phyloP scores from a whole-genome alignment of 2,797 vertebrate species.

The Bradypodion ventrale region DNA sequence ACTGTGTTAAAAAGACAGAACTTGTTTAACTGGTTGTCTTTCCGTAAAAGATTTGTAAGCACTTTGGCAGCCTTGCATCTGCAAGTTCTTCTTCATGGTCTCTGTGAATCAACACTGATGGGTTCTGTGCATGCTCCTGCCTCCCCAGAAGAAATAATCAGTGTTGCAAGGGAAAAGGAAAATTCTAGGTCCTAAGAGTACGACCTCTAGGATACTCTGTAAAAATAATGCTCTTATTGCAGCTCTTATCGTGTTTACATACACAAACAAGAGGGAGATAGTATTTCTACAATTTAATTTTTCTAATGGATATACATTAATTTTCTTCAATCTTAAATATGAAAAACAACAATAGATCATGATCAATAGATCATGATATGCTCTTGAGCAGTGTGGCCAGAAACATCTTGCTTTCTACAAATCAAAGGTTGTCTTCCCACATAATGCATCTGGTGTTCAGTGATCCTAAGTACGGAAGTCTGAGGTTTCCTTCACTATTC shows the following conservation, averaged over 20 bases:
- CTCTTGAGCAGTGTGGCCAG: rapidly evolving
- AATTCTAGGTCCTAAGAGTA: neutral
- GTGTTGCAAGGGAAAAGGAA: neutral
- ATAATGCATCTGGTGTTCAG: slow-evolving; percentile 25
- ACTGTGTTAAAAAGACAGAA: neutral
- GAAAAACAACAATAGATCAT: neutral
- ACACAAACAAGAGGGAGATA: neutral
- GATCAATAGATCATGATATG: neutral
- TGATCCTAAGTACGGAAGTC: slow-evolving; percentile 35
- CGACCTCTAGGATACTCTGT: neutral
- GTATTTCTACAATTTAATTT: neutral
- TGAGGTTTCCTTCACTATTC: slow-evolving; percentile 53
- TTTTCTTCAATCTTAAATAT: neutral
- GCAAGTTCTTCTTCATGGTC: too few relatives aligned
- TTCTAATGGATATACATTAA: neutral
- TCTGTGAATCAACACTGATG: too few relatives aligned
- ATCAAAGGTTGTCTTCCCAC: neutral
- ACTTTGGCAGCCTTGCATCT: neutral
- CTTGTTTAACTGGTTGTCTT: too few relatives aligned
- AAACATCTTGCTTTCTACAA: neutral
- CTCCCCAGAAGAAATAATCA: neutral
- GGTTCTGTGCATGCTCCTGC: too few relatives aligned
- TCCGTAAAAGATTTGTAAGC: neutral
- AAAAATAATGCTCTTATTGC: neutral
- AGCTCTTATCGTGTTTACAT: neutral